These are phyloP conservation scores for Cryptoleucopteryx plumbea DNA, from an alignment of 2,113 vertebrate species.

Conservation along the genomic window DNA sequence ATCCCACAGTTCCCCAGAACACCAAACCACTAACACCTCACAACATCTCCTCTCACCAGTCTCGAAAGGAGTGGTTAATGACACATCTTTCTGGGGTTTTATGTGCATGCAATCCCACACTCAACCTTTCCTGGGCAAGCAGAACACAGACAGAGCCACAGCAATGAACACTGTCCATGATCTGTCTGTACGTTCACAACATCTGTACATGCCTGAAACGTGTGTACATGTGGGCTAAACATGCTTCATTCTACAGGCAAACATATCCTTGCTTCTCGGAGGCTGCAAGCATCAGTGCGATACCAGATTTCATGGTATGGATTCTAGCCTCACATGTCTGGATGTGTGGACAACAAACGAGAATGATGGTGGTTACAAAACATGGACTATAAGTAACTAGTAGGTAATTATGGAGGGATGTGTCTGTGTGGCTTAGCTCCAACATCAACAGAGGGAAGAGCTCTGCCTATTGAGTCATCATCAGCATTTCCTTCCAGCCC, in stretches of 20 bases:
- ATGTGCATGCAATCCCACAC: not conserved
- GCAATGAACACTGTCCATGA: not conserved
- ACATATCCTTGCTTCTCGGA: not conserved
- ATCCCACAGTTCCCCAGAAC: not conserved
- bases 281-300: not conserved
- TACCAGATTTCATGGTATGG: not conserved
- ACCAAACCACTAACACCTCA: not conserved
- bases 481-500: constrained; percentile 32
- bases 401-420: constrained; percentile 22
- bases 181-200: not conserved
- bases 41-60: not conserved
- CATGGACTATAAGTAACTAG: not conserved
- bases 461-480: constrained; percentile 51
- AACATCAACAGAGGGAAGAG: constrained; percentile 48
- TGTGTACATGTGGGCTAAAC: accelerated
- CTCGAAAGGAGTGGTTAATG: not conserved
- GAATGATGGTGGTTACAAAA: not conserved
- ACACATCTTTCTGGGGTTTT: not conserved
- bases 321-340: not conserved
- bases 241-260: not conserved
- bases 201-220: accelerated
- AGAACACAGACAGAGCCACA: not conserved
- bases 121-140: not conserved
- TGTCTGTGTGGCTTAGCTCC: constrained; percentile 30
- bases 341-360: accelerated